Evolutionary conservation across 1,140 invertebrate species (phyloP), one percentile per base, ranked within the genome.

Genomic region (Lepidostoma basale): DNA sequence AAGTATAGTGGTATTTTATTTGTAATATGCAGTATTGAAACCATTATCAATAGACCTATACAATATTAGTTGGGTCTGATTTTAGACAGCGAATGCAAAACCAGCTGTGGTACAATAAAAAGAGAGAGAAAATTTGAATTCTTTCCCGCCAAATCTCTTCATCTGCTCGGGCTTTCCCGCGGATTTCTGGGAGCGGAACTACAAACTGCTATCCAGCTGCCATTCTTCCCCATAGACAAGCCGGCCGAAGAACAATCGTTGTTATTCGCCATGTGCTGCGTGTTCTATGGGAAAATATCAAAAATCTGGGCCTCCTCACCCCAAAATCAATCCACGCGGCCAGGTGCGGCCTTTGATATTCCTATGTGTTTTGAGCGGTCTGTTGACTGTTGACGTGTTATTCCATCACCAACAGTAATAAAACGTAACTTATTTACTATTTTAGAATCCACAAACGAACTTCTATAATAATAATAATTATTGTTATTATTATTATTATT

Each of bases 201-300:
- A 3, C 6, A 9, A 3, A 18, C 44, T 47, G 23, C n/a, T 14
- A 47, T 3, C 14, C 14, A 20, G 20, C 4, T 20, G 44, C 44
- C 20, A 4, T 20, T 9, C 0, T n/a, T 10, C 1, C 10, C 14
- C 20, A 23, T 10, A 47, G 44, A 16, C 5, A 16, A 44, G 6
- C 2, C 42, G 2, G 42, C 1, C 1, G 20, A 16, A 5, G 44
- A 8, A 3, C 44, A 47, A 14, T 20, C 44, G 10, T 20, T 3
- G 44, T 47, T 20, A 18, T 6, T 23, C 2, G 26, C 9, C 54
- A 59, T 40, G 22, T 59, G 54, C 54, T n/a, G 2, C 30, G 1
- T 3, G 54, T 59, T 59, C 54, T 59, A 59, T 59, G 54, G 54
- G 54, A 59, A 59, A 59, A 59, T 59, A 59, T 59, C 22, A 40